A percentile compares a stretch with the other conserved stretches of the same genome.
These are phyloP conservation scores for Andinoacara biseriatus DNA, from an alignment of 2,113 vertebrate genomes.

Conservation along the genomic window DNA sequence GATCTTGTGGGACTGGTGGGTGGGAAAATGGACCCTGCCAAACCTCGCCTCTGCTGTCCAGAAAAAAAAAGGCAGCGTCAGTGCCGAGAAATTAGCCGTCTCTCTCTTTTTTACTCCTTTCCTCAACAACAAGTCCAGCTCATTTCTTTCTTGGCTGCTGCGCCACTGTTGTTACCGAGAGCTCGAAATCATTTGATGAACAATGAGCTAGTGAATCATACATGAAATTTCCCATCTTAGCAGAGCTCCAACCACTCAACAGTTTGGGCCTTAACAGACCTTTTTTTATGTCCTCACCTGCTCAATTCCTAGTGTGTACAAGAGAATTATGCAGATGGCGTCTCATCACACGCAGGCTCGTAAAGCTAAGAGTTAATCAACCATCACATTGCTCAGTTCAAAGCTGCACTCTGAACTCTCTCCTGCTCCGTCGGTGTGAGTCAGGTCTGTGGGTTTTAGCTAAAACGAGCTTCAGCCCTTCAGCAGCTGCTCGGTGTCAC, in stretches of 20 bases:
- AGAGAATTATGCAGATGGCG: not conserved
- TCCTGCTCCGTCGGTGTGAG: constrained; percentile 5
- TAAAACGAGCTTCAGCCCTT: not conserved
- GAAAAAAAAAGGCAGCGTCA: not conserved
- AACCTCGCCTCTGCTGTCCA: not conserved
- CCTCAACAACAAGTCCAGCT: constrained; percentile 6
- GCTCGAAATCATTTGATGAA: not conserved
- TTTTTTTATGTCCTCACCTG: constrained; percentile 34
- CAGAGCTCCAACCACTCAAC: not conserved
- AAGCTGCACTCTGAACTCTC: not conserved
- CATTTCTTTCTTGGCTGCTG: constrained; percentile 19
- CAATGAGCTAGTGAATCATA: constrained; percentile 37
- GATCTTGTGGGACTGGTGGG: not conserved
- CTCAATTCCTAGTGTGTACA: not conserved
- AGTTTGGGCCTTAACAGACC: not conserved
- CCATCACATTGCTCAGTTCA: constrained; percentile 29
- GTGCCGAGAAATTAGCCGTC: not conserved
- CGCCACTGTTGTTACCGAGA: constrained; percentile 19
- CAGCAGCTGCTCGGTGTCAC: constrained; percentile 15
- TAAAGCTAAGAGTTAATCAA: constrained; percentile 34
- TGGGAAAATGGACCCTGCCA: constrained; percentile 22
- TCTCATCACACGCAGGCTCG: constrained; percentile 14
- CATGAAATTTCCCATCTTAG: constrained; percentile 24
- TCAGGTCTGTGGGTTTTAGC: constrained; percentile 4
- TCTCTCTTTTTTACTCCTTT: not conserved